phyloP scores from a whole-genome alignment of 53 echinoderm and acorn worm species.

The Stichopus horrens region DNA sequence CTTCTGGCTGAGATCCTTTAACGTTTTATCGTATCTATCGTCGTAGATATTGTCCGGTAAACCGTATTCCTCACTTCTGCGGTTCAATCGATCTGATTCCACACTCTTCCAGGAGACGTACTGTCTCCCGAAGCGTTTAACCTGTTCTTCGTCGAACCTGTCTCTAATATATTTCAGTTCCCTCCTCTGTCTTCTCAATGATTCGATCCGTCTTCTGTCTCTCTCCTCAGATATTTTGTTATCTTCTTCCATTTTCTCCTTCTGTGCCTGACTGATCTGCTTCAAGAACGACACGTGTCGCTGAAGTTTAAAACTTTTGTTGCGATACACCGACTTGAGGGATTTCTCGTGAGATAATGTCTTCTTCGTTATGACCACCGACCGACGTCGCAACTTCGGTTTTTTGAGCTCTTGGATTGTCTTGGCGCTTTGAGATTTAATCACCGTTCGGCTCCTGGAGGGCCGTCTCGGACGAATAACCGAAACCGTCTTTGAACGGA shows the following conservation, averaged over 20 bases:
- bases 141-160: constrained; percentile 91
- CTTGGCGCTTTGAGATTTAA: constrained; percentile 17
- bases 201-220: constrained; percentile 52
- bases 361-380: constrained; percentile 82
- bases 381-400: constrained; percentile 51
- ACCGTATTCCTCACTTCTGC: constrained; percentile 69
- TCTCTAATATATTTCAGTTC: constrained; percentile 73
- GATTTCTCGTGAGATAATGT: constrained; percentile 66
- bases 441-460: constrained; percentile 10
- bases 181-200: constrained; percentile 63
- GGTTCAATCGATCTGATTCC: constrained; percentile 72
- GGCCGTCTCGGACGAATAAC: constrained; percentile 12
- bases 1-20: constrained; percentile 57
- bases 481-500: constrained; percentile 18
- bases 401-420: constrained; percentile 27
- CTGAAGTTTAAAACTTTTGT: constrained; percentile 71
- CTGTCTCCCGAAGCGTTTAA: constrained; percentile 83
- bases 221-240: constrained; percentile 52
- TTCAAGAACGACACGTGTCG: constrained; percentile 77
- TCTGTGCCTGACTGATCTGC: constrained; percentile 75
- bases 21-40: constrained; percentile 77
- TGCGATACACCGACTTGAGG: constrained; percentile 75
- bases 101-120: constrained; percentile 98
- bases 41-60: constrained; percentile 93
- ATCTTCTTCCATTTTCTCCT: constrained; percentile 62